Evolutionary conservation across 2,113 vertebrate species (phyloP), one percentile per base, ranked within the genome.

Genomic region (Pelodiscus sinensis): DNA sequence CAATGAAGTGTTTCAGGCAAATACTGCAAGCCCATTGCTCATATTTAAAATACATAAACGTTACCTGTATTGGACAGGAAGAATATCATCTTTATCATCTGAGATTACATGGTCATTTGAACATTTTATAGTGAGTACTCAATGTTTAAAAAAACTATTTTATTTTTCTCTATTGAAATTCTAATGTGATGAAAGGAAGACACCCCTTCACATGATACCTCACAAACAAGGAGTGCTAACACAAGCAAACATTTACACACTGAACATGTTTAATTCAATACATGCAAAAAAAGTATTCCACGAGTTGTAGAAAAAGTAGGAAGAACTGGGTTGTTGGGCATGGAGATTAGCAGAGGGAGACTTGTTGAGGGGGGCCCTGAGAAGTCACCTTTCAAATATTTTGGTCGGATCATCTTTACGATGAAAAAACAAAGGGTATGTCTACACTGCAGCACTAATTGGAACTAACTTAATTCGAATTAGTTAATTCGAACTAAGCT

Each of bases 221-320:
- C 62, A 31, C 62, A 31, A 65, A 65, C 62, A 60, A 27, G 58
- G 58, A 60, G 58, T 27, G 25, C 25, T 60, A 60, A 60, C 25
- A 27, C 11, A 16, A 65, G 62, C 62, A 65, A 65, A 65, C 62
- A 65, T 65, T 65, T 65, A 65, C 62, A 65, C 14, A 31, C 8
- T 65, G 27, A 65, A 0, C 78, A 24, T 2, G 31, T 55, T 9
- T 0, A 0, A 35, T 60, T 84, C 77, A 9, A 50, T 1, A 21
- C 52, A 79, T 52, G 18, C 55, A 44, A 52, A 85, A 88, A 2
- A 87, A 65, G 15, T n/a, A n/a, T 25, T 29, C 22, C 35, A 0
- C n/a, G 65, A 25, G 9, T 90, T 1, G 19, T 88, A 56, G 51
- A 60, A 91, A 90, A 29, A 38, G 80, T 79, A 51, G 62, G 54